Conservation (phyloP, 2,888 invertebrate species). For the Apamea crenata region DNA sequence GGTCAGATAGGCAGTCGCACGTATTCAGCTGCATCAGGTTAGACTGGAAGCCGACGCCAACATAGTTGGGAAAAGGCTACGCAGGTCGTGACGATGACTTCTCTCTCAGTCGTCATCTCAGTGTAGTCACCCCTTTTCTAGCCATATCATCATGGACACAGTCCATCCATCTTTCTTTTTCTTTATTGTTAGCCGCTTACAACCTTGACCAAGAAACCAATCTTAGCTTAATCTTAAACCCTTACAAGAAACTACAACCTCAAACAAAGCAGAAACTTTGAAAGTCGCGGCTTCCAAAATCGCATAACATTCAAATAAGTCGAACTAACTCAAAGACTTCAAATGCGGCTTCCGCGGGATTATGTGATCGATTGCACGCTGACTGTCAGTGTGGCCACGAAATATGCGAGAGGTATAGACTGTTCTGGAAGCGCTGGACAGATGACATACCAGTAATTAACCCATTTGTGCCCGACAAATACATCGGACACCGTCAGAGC, state of each 20-base stretch:
- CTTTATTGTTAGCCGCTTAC: background rate
- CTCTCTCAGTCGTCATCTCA: background rate
- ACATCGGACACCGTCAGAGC: no score
- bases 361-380: conserved; percentile 36
- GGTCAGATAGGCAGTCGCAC: no score
- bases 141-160: no score
- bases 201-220: background rate
- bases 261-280: conserved; percentile 6
- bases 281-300: conserved; percentile 26
- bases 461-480: no score
- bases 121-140: no score
- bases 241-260: conserved; percentile 14
- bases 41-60: no score
- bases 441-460: background rate
- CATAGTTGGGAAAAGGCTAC: no score
- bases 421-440: background rate
- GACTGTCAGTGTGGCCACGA: background rate
- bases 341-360: conserved; percentile 32
- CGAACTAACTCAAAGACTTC: conserved; percentile 29
- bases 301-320: conserved; percentile 37
- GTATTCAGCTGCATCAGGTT: no score
- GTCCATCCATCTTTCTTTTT: no score
- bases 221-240: background rate
- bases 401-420: background rate
- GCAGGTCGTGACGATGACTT: no score